These are phyloP conservation scores for Sinocyclocheilus maitianheensis DNA, from an alignment of 2,113 vertebrate genomes.

Conservation along the genomic window DNA sequence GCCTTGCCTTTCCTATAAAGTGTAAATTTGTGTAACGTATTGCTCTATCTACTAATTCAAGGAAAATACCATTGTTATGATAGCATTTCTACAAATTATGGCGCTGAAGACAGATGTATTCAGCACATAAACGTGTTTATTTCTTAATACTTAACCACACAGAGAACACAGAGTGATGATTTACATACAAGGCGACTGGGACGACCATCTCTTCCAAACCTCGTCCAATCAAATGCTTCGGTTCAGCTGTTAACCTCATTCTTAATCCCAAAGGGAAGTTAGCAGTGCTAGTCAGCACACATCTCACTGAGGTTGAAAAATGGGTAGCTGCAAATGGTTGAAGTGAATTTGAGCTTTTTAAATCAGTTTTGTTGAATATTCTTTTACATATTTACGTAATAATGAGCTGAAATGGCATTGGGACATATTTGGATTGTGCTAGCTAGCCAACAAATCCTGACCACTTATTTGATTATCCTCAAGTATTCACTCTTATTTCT, in stretches of 20 bases:
- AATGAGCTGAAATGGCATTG: neutral
- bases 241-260: constrained; percentile 64
- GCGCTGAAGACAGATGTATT: constrained; percentile 34
- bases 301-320: constrained; percentile 59
- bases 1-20: too few species aligned
- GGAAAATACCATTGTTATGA: neutral
- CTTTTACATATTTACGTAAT: neutral
- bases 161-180: constrained; percentile 77
- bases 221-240: constrained; percentile 66
- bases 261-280: constrained; percentile 45
- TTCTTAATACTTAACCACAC: constrained; percentile 83
- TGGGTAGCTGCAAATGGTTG: constrained; percentile 6
- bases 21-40: neutral
- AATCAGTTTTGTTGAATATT: neutral
- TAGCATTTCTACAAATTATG: neutral
- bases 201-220: constrained; percentile 67
- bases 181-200: constrained; percentile 82
- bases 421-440: neutral
- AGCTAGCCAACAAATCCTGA: neutral
- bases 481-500: neutral
- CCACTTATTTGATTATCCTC: neutral
- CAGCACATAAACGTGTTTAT: constrained; percentile 88
- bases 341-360: neutral
- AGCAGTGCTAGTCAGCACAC: constrained; percentile 67
- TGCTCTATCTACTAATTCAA: neutral